Percentiles rank a stretch among this genome's conserved stretches.
Evolutionary conservation across 2,888 invertebrate genomes (phyloP).

Genomic region (Mylabris sibirica): DNA sequence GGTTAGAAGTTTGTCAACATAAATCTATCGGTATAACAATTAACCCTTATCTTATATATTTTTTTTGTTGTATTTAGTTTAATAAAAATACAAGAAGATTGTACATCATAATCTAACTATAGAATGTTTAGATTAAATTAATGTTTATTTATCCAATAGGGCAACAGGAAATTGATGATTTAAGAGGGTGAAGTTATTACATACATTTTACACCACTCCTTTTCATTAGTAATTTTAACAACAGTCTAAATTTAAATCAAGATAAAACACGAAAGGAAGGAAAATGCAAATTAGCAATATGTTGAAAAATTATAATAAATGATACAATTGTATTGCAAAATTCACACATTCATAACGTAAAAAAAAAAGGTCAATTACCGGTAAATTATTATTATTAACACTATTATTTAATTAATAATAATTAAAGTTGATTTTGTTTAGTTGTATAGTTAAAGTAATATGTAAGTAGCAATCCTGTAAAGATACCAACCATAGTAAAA

Average conservation of each 20-base stretch:
- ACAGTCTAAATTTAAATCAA: conserved; percentile 6
- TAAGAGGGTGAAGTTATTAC: neutral
- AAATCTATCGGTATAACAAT: neutral
- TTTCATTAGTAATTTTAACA: neutral
- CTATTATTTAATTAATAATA: neutral
- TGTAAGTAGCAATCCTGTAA: neutral
- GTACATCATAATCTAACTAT: neutral
- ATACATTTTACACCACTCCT: neutral
- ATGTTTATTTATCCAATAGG: neutral
- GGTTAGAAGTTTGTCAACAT: neutral
- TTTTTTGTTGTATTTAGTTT: neutral
- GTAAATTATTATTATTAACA: neutral
- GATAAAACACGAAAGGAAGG: neutral
- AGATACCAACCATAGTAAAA: neutral
- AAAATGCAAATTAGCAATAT: conserved; percentile 7
- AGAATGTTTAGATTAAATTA: conserved; percentile 1
- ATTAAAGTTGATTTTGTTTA: neutral
- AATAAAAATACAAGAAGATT: too few species aligned
- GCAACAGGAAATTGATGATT: neutral
- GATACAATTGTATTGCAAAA: neutral
- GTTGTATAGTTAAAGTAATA: neutral
- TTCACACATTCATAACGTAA: neutral
- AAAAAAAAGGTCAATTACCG: neutral
- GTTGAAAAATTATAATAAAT: too few species aligned
- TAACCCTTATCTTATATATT: neutral